phyloP scores from a whole-genome alignment of 2,113 vertebrate species.

The Dunckerocampus dactyliophorus region DNA sequence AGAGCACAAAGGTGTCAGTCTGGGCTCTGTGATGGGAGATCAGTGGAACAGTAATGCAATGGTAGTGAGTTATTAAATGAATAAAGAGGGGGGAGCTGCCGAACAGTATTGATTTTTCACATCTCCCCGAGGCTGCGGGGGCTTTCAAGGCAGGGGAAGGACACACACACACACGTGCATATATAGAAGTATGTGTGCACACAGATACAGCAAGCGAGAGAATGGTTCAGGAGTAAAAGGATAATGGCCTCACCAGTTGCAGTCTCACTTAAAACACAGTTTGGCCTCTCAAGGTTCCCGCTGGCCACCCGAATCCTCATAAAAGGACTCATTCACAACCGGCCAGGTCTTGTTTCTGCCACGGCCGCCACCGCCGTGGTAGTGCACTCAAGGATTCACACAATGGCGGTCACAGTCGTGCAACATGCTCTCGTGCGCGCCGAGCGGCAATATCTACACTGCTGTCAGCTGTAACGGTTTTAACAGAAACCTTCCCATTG shows the following conservation, averaged over 20 bases:
- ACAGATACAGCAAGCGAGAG: conserved; percentile 63
- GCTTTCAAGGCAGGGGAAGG: conserved; percentile 72
- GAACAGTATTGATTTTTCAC: conserved; percentile 80
- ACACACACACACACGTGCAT: conserved; percentile 55
- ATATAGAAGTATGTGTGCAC: conserved; percentile 51
- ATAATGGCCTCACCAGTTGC: conserved; percentile 75
- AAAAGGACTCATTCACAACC: conserved; percentile 69
- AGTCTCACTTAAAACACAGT: conserved; percentile 75
- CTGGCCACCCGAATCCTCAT: conserved; percentile 56
- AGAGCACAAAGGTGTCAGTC: conserved; percentile 73
- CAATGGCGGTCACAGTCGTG: conserved; percentile 33
- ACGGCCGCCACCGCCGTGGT: conserved; percentile 12
- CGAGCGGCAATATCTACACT: conserved; percentile 28
- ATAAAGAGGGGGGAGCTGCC: conserved; percentile 76
- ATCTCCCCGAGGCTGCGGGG: conserved; percentile 74
- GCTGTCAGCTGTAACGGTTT: conserved; percentile 43
- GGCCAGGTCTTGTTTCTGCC: conserved; percentile 61
- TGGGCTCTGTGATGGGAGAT: conserved; percentile 75
- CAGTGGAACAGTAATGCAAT: conserved; percentile 76
- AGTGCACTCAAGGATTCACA: conserved; percentile 51
- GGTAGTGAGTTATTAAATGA: conserved; percentile 80
- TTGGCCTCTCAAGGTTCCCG: conserved; percentile 70
- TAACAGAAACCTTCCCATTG: conserved; percentile 43
- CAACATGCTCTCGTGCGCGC: conserved; percentile 17
- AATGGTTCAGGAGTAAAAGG: conserved; percentile 74